These are phyloP conservation scores for Melikaiella ostensackeni DNA, from an alignment of 2,888 invertebrate genomes.

Conservation along the genomic window DNA sequence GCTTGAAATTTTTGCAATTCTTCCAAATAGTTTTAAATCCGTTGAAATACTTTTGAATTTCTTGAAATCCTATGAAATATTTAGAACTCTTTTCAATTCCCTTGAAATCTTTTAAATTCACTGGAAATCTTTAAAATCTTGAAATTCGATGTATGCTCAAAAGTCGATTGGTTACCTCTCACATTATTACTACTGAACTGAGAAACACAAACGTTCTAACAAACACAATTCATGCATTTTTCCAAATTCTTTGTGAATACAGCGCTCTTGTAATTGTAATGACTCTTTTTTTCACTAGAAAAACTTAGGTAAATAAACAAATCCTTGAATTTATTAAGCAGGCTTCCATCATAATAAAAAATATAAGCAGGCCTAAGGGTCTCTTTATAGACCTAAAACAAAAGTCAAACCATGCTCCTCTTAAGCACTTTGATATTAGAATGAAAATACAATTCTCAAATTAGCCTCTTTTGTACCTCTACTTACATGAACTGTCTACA, in stretches of 20 bases:
- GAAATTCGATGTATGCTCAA: no score
- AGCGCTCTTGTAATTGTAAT: not conserved
- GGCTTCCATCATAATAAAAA: not conserved
- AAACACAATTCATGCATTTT: slow-evolving; percentile 23
- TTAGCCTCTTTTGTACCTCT: slow-evolving; percentile 66
- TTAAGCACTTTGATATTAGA: slow-evolving; percentile 40
- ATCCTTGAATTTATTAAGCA: not conserved
- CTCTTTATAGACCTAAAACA: slow-evolving; percentile 24
- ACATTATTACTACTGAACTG: not conserved
- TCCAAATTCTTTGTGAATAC: not conserved
- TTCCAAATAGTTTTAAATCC: no score
- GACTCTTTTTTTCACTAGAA: not conserved
- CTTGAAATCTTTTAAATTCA: no score
- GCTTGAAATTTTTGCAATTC: no score
- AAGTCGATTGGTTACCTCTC: not conserved
- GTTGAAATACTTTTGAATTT: no score
- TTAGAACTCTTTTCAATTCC: no score
- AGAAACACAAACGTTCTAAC: not conserved
- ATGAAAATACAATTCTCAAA: slow-evolving; percentile 57
- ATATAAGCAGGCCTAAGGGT: slow-evolving; percentile 12
- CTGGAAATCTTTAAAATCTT: no score
- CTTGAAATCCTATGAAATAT: no score
- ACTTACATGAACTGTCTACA: slow-evolving; percentile 78
- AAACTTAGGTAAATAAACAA: not conserved
- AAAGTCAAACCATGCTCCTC: slow-evolving; percentile 44